Conservation (phyloP, 2,113 vertebrate genomes). For the Corythaeola cristata region DNA sequence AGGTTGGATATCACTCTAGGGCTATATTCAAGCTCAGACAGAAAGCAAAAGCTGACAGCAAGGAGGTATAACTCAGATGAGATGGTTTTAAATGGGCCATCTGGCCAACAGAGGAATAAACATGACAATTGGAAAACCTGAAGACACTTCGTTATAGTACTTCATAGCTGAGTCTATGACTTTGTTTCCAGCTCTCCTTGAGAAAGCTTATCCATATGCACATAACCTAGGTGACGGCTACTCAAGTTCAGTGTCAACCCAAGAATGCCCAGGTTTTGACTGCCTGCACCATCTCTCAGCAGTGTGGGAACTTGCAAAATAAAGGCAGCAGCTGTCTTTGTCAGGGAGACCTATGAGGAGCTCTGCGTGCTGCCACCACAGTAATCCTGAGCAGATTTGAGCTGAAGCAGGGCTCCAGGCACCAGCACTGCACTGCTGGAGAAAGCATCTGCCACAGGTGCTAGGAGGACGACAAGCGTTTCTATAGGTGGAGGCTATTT, state of each 20-base stretch:
- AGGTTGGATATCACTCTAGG: not conserved
- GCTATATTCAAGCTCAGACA: not conserved
- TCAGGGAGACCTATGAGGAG: not conserved
- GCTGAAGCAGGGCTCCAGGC: not conserved
- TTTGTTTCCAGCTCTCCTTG: not conserved
- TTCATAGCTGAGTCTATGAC: not conserved
- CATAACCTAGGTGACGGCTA: not conserved
- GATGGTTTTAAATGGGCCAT: not conserved
- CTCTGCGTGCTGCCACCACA: not conserved
- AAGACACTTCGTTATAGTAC: not conserved
- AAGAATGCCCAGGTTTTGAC: not conserved
- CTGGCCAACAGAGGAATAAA: not conserved
- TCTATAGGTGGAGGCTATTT: not conserved
- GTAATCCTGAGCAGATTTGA: not conserved
- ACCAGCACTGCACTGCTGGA: not conserved
- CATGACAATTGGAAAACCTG: not conserved
- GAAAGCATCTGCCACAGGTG: not conserved
- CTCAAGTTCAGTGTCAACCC: not conserved
- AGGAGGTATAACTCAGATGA: not conserved
- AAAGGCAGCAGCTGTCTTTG: not conserved
- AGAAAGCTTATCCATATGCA: not conserved
- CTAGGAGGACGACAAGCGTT: not conserved
- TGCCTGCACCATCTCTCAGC: not conserved
- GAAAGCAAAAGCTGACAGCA: not conserved
- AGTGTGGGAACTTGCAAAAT: not conserved